phyloP scores from a whole-genome alignment of 2,888 invertebrate genomes.

The Parascotia fuliginaria region DNA sequence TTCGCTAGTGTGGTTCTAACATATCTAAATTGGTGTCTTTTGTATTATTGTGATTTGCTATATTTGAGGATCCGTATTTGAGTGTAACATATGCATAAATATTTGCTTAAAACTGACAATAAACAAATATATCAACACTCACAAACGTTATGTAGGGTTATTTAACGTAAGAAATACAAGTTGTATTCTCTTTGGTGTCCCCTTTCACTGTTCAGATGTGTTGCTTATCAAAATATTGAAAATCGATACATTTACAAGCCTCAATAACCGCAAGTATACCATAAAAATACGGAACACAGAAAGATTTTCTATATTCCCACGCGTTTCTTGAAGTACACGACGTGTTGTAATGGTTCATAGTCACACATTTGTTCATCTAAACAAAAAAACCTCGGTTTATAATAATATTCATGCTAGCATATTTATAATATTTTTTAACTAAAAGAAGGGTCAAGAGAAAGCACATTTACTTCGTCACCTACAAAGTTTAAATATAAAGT shows the following conservation, averaged over 20 bases:
- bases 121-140: neutral
- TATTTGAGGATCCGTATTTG: too few species aligned
- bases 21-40: too few species aligned
- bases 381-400: neutral
- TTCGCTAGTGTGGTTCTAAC: too few species aligned
- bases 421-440: neutral
- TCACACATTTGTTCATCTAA: neutral
- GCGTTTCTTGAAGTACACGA: slow-evolving; percentile 3
- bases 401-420: neutral
- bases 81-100: too few species aligned
- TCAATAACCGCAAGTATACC: slow-evolving; percentile 24
- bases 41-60: too few species aligned
- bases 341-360: neutral
- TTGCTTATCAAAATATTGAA: slow-evolving; percentile 44
- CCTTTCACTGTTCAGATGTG: slow-evolving; percentile 12
- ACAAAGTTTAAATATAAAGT: too few species aligned
- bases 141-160: neutral
- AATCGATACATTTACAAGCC: slow-evolving; percentile 33
- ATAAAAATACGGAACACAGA: slow-evolving; percentile 21
- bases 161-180: slow-evolving; percentile 8
- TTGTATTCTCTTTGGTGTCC: slow-evolving; percentile 15
- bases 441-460: too few species aligned
- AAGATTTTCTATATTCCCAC: slow-evolving; percentile 3
- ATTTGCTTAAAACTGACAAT: too few species aligned
- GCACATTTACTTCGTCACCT: too few species aligned